phyloP scores from a whole-genome alignment of 1,140 invertebrate species.

The Drosophila leontia region DNA sequence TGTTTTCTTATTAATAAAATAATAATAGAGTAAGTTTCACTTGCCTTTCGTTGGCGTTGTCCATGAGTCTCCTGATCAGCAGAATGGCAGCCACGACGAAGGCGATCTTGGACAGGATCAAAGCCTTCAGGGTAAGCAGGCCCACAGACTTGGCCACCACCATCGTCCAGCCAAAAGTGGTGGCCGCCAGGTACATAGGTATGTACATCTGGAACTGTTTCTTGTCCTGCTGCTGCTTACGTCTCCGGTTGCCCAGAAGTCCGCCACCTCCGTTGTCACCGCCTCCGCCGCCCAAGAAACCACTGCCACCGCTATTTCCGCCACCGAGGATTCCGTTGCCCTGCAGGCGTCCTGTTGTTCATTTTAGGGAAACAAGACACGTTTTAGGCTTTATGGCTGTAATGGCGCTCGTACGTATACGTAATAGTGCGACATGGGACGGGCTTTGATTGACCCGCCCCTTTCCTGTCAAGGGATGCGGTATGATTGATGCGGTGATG shows the following conservation, averaged over 20 bases:
- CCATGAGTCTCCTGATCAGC: conserved; percentile 87
- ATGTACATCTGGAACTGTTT: conserved; percentile 87
- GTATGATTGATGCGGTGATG: conserved; percentile 64
- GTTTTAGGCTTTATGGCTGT: conserved; percentile 68
- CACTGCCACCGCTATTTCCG: conserved; percentile 37
- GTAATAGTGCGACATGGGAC: conserved; percentile 14
- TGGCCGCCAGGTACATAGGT: conserved; percentile 88
- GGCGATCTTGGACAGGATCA: conserved; percentile 88
- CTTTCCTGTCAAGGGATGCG: conserved; percentile 34
- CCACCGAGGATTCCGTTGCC: conserved; percentile 54
- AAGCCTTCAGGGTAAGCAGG: conserved; percentile 87
- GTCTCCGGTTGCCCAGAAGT: conserved; percentile 73
- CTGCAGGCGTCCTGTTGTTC: conserved; percentile 61
- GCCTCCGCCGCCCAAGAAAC: conserved; percentile 42
- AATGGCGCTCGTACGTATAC: conserved; percentile 53
- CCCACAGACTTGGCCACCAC: conserved; percentile 87
- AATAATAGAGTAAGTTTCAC: neutral
- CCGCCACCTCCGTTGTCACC: conserved; percentile 78
- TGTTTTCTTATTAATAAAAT: rapidly evolving
- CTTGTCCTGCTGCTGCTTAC: conserved; percentile 75
- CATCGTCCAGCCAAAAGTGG: conserved; percentile 87
- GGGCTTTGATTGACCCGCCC: conserved; percentile 27
- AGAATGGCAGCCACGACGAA: conserved; percentile 87
- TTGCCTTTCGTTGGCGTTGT: conserved; percentile 83
- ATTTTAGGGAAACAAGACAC: conserved; percentile 63